Percentiles rank a stretch among this genome's conserved stretches.
Evolutionary conservation across 1,140 invertebrate species (phyloP).

Genomic region (Drosophila pruinosa): DNA sequence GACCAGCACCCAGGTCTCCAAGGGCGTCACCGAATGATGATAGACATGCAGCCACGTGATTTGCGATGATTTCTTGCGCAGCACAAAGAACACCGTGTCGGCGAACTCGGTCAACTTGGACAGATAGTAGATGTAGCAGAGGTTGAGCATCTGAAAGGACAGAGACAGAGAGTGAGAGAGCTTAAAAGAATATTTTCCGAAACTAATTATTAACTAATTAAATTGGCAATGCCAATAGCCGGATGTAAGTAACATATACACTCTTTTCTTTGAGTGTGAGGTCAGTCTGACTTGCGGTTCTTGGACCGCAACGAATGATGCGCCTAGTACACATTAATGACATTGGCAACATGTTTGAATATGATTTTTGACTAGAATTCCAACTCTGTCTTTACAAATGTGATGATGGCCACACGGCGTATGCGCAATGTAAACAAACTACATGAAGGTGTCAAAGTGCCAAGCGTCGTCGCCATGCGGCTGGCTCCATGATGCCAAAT

Average conservation of each 20-base stretch:
- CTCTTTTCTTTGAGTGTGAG: constrained; percentile 26
- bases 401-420: constrained; percentile 41
- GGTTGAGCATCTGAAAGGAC: constrained; percentile 92
- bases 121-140: constrained; percentile 98
- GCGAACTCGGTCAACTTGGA: constrained; percentile 98
- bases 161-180: background rate
- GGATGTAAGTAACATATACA: background rate
- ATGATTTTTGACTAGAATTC: constrained; percentile 38
- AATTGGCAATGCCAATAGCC: background rate
- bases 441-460: constrained; percentile 35
- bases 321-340: constrained; percentile 28
- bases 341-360: constrained; percentile 48
- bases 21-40: constrained; percentile 96
- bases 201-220: background rate
- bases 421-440: constrained; percentile 60
- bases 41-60: constrained; percentile 96
- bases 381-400: constrained; percentile 16
- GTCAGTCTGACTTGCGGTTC: constrained; percentile 28
- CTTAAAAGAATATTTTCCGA: background rate
- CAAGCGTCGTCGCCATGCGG: background rate
- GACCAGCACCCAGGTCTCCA: constrained; percentile 97
- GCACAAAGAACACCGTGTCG: constrained; percentile 96
- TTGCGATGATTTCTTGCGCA: constrained; percentile 96
- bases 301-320: constrained; percentile 31
- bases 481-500: constrained; percentile 4